Evolutionary conservation across 2,113 vertebrate genomes (phyloP).

Genomic region (Mohoua ochrocephala): DNA sequence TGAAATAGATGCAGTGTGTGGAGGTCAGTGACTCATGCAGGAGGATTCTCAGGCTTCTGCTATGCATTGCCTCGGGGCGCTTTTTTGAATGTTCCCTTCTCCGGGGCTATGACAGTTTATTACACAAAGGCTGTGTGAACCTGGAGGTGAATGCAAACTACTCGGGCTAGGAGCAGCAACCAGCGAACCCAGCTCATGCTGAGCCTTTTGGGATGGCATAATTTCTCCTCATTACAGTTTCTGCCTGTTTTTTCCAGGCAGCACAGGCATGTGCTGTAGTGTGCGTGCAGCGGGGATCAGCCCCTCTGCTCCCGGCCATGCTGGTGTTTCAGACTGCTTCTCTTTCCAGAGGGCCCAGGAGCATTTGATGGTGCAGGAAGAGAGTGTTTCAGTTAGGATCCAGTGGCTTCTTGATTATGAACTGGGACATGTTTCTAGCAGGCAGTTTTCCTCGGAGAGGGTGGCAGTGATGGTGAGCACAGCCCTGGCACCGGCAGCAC

Average conservation of each 20-base stretch:
- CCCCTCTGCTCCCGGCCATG: not conserved
- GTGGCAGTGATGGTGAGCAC: not conserved
- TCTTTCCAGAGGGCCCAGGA: not conserved
- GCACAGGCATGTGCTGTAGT: not conserved
- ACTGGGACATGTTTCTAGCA: not conserved
- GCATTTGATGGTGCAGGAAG: not conserved
- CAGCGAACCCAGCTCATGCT: not conserved
- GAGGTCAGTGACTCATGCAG: constrained; percentile 59
- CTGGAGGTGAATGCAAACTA: constrained; percentile 39
- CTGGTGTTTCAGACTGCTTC: not conserved
- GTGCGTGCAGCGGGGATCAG: not conserved
- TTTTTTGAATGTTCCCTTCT: constrained; percentile 48
- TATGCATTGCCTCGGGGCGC: not conserved
- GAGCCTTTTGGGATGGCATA: not conserved
- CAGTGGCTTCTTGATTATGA: not conserved
- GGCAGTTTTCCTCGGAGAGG: not conserved
- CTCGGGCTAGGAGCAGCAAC: not conserved
- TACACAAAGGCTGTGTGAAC: constrained; percentile 20
- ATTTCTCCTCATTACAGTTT: not conserved
- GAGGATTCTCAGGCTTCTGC: constrained; percentile 37
- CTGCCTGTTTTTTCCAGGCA: not conserved
- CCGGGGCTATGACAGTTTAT: constrained; percentile 32
- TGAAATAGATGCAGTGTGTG: constrained; percentile 6
- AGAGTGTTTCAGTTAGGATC: not conserved
- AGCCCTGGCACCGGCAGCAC: not conserved